These are phyloP conservation scores for Sarcophaga carnaria DNA, from an alignment of 2,888 invertebrate genomes.

Conservation along the genomic window DNA sequence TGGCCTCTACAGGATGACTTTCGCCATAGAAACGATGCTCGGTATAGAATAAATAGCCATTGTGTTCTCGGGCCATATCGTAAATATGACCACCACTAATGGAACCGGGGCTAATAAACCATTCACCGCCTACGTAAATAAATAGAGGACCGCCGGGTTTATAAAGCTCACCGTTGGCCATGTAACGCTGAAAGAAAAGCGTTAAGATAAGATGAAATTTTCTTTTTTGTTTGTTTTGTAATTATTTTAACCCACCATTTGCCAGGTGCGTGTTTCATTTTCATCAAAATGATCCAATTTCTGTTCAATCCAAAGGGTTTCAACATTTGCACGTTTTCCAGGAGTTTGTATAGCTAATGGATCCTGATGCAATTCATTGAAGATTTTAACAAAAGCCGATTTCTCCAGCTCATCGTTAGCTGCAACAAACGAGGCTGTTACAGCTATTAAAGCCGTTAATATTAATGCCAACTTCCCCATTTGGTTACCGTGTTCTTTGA, in stretches of 20 bases:
- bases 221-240: too few species aligned
- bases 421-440: neutral
- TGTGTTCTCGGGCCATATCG: conserved; percentile 84
- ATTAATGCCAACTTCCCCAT: conserved; percentile 29
- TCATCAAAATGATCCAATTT: conserved; percentile 84
- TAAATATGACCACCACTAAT: conserved; percentile 85
- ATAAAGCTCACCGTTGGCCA: conserved; percentile 82
- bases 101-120: conserved; percentile 84
- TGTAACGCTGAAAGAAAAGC: conserved; percentile 80
- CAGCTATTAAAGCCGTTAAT: conserved; percentile 8
- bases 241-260: conserved; percentile 78
- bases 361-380: conserved; percentile 80
- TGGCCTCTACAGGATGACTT: conserved; percentile 86
- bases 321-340: conserved; percentile 71
- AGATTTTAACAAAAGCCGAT: conserved; percentile 68
- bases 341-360: conserved; percentile 75
- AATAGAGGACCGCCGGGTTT: conserved; percentile 84
- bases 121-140: conserved; percentile 88
- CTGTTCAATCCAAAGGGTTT: conserved; percentile 82
- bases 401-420: neutral
- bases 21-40: conserved; percentile 92
- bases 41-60: conserved; percentile 87
- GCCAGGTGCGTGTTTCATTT: conserved; percentile 83
- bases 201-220: neutral
- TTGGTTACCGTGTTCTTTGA: neutral